phyloP scores from a whole-genome alignment of 2,113 vertebrate genomes.

The Diadophis punctatus region DNA sequence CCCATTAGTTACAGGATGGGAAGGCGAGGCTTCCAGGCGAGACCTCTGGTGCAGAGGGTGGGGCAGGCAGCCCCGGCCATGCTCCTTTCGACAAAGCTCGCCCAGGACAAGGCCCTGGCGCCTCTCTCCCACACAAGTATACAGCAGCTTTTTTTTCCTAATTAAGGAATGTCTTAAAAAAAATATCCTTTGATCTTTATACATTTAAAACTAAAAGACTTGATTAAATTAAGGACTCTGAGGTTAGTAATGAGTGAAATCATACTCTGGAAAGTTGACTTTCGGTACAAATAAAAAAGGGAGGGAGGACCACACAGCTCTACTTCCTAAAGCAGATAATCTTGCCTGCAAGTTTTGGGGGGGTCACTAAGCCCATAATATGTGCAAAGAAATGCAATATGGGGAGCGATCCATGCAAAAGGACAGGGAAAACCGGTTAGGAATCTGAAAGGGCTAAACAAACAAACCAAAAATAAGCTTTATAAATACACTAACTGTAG shows the following conservation, averaged over 20 bases:
- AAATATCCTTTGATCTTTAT: slow-evolving; percentile 86
- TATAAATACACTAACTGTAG: slow-evolving; percentile 96
- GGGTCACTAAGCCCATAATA: slow-evolving; percentile 83
- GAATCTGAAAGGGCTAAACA: slow-evolving; percentile 85
- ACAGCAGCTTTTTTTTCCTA: slow-evolving; percentile 94
- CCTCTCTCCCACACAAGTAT: slow-evolving; percentile 67
- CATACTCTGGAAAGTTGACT: slow-evolving; percentile 88
- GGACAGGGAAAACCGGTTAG: slow-evolving; percentile 81
- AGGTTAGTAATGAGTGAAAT: slow-evolving; percentile 89
- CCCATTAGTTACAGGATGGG: slow-evolving; percentile 73
- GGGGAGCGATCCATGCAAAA: slow-evolving; percentile 92
- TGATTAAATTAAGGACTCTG: slow-evolving; percentile 89
- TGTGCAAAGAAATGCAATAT: slow-evolving; percentile 99
- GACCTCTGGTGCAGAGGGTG: slow-evolving; percentile 70
- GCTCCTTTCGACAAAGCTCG: neutral
- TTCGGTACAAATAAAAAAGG: slow-evolving; percentile 76
- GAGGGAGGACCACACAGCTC: slow-evolving; percentile 77
- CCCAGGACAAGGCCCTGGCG: neutral
- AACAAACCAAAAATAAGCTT: slow-evolving; percentile 72
- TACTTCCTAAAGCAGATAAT: slow-evolving; percentile 94
- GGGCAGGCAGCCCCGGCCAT: slow-evolving; percentile 65
- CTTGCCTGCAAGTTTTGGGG: slow-evolving; percentile 89
- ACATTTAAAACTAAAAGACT: slow-evolving; percentile 93
- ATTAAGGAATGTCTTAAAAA: slow-evolving; percentile 97
- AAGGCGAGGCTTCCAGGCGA: slow-evolving; percentile 73